Percentiles rank a stretch among this genome's conserved stretches.
Conservation (phyloP, 2,888 invertebrate genomes). For the Calliphora vomitoria region DNA sequence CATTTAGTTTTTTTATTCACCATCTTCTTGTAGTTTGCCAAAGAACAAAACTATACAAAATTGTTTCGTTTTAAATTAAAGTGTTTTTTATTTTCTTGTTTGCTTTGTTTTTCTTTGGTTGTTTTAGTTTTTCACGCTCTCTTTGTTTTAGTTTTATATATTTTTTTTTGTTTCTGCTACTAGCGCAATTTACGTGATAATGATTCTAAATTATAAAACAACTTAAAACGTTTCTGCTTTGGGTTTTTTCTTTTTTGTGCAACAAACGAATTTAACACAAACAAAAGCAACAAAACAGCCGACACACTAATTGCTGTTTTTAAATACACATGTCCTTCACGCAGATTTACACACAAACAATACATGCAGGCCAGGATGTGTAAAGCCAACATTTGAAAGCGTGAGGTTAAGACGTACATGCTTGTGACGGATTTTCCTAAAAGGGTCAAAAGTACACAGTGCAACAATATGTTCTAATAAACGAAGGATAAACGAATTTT, state of each 20-base stretch:
- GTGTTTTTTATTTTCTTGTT: constrained; percentile 22
- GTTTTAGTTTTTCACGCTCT: constrained; percentile 36
- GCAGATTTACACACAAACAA: neutral
- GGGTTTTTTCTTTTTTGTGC: neutral
- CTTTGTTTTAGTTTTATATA: constrained; percentile 12
- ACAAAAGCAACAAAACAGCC: constrained; percentile 22
- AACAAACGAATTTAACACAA: constrained; percentile 13
- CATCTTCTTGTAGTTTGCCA: constrained; percentile 27
- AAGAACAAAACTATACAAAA: constrained; percentile 25
- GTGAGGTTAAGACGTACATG: no score
- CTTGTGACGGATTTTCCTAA: no score
- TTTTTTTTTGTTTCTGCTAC: neutral
- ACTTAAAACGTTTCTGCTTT: constrained; percentile 31
- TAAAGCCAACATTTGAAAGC: neutral
- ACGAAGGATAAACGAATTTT: no score
- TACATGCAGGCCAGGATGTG: neutral
- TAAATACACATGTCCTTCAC: constrained; percentile 36
- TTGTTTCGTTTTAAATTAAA: constrained; percentile 50
- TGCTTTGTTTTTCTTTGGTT: constrained; percentile 1
- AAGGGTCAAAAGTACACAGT: no score
- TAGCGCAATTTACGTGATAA: constrained; percentile 67
- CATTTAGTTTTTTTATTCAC: neutral
- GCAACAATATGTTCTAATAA: no score
- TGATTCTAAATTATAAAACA: constrained; percentile 69
- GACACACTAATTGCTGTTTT: constrained; percentile 8